phyloP scores from a whole-genome alignment of 1,140 invertebrate species.

The Pogonomyrmex californicus region DNA sequence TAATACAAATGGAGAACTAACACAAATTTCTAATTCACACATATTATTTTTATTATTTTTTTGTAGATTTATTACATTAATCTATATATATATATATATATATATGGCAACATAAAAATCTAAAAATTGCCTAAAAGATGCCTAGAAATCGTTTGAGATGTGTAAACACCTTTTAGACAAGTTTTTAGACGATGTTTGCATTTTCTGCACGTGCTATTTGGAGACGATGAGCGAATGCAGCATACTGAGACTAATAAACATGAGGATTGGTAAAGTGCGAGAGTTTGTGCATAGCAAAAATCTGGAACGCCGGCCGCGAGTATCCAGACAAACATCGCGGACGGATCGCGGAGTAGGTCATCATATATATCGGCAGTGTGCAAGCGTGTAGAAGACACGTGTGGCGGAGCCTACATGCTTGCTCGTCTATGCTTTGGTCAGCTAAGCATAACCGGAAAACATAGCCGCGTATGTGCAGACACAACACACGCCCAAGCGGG shows the following conservation, averaged over 20 bases:
- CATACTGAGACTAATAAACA: constrained; percentile 16
- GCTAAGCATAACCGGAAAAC: constrained; percentile 79
- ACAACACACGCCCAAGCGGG: constrained; percentile 16
- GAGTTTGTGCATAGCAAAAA: constrained; percentile 69
- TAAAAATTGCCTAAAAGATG: background rate
- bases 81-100: background rate
- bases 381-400: constrained; percentile 80
- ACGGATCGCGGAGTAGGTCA: constrained; percentile 81
- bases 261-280: constrained; percentile 56
- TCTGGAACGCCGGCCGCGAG: constrained; percentile 78
- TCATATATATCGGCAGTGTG: constrained; percentile 81
- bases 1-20: background rate
- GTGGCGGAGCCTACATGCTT: constrained; percentile 83
- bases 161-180: background rate
- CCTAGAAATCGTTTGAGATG: background rate
- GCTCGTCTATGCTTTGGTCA: constrained; percentile 81
- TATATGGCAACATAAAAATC: background rate
- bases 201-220: constrained; percentile 14
- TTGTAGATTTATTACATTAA: background rate
- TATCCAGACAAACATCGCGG: constrained; percentile 73
- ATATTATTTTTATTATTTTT: background rate
- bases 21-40: background rate
- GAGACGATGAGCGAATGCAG: background rate
- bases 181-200: background rate
- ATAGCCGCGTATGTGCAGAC: constrained; percentile 61